Evolutionary conservation across 2,888 invertebrate species (phyloP).

Genomic region (Rhyacophila evoluta): DNA sequence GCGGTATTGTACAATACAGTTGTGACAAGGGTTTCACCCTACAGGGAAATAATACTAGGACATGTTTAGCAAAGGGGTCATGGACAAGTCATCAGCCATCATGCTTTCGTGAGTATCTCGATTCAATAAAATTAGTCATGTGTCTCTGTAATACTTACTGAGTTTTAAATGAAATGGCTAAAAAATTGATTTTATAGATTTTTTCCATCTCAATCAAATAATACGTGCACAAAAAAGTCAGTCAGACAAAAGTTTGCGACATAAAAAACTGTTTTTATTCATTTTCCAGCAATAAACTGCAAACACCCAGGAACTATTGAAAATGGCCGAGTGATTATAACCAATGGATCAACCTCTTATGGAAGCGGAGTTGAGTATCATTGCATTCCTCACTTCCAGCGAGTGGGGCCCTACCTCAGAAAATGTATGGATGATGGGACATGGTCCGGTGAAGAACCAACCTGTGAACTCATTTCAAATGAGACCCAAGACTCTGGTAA

Average conservation of each 20-base stretch:
- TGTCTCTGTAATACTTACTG: too few relatives aligned
- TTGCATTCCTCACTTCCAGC: constrained; percentile 86
- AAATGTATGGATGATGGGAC: constrained; percentile 86
- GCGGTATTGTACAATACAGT: constrained; percentile 82
- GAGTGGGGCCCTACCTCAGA: constrained; percentile 84
- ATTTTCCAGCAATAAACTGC: constrained; percentile 82
- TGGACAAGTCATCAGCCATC: constrained; percentile 85
- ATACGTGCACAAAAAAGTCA: too few relatives aligned
- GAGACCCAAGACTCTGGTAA: constrained; percentile 80
- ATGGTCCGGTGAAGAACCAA: constrained; percentile 91
- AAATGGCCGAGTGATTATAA: constrained; percentile 87
- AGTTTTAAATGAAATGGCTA: too few relatives aligned
- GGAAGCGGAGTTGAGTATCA: constrained; percentile 91
- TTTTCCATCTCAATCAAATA: too few relatives aligned
- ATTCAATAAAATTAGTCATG: too few relatives aligned
- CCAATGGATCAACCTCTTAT: constrained; percentile 86
- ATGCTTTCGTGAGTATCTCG: constrained; percentile 82
- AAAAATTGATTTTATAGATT: too few relatives aligned
- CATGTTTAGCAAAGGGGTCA: constrained; percentile 80
- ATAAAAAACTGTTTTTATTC: not conserved
- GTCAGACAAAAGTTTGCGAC: too few relatives aligned
- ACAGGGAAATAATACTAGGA: constrained; percentile 82
- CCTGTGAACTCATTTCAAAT: constrained; percentile 78
- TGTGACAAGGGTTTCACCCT: constrained; percentile 86
- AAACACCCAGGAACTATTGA: constrained; percentile 82